Percentiles rank a stretch among this genome's conserved stretches.
phyloP scores from a whole-genome alignment of 2,113 vertebrate species.

The Chrysemys picta region DNA sequence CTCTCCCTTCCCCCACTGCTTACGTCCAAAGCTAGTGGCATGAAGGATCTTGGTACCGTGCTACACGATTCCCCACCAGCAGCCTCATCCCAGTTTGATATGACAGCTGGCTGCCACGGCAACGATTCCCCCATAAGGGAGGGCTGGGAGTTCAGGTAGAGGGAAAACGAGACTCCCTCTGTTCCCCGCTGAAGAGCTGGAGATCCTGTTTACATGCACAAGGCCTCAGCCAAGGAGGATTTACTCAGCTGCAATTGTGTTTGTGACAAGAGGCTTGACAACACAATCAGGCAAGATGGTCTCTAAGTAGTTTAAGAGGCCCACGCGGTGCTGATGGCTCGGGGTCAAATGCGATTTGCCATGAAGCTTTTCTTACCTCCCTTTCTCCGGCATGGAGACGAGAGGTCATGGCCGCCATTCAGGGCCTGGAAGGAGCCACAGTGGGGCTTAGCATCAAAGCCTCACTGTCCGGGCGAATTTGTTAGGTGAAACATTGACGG shows the following conservation, averaged over 20 bases:
- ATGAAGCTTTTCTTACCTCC: accelerated
- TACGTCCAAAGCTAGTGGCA: neutral
- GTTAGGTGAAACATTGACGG: neutral
- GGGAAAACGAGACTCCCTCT: neutral
- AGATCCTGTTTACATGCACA: accelerated
- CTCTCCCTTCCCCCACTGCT: neutral
- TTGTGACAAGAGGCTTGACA: neutral
- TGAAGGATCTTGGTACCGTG: neutral
- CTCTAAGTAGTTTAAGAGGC: neutral
- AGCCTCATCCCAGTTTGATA: neutral
- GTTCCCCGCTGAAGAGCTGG: neutral
- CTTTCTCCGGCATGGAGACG: neutral
- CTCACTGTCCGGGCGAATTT: neutral
- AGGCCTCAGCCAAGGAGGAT: neutral
- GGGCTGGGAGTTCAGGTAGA: neutral
- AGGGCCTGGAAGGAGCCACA: neutral
- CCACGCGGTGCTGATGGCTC: accelerated
- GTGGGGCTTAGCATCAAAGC: neutral
- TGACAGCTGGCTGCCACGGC: neutral
- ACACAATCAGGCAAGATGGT: neutral
- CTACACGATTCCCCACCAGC: neutral
- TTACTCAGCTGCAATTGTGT: accelerated
- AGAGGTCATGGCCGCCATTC: neutral
- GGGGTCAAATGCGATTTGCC: accelerated
- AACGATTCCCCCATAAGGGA: too few relatives aligned